phyloP scores from a whole-genome alignment of 2,797 vertebrate genomes.

The Masticophis lateralis region DNA sequence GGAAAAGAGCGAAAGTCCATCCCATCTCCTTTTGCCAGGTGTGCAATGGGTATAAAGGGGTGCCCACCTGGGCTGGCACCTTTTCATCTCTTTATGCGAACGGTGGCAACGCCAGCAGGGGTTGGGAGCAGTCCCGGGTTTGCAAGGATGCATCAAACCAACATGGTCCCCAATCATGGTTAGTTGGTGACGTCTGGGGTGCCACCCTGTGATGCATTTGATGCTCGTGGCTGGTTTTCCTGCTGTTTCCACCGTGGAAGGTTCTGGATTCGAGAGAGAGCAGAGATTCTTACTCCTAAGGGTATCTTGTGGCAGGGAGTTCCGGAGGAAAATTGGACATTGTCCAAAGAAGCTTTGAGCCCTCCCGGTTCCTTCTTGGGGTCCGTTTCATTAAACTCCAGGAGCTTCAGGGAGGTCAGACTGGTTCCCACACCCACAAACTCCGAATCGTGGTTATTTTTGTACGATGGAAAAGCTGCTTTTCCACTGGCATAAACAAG shows the following conservation, averaged over 20 bases:
- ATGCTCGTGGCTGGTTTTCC: rapidly evolving
- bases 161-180: neutral
- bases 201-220: rapidly evolving
- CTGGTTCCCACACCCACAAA: neutral
- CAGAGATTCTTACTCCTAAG: neutral
- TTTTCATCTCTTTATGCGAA: too few species aligned
- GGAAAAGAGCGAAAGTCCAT: too few species aligned
- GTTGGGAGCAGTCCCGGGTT: neutral
- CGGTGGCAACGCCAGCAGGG: neutral
- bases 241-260: neutral
- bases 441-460: neutral
- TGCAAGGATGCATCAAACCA: neutral
- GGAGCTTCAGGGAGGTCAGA: neutral
- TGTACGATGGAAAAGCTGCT: neutral
- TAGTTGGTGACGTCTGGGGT: neutral
- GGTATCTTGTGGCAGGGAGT: neutral
- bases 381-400: neutral
- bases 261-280: neutral
- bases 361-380: neutral
- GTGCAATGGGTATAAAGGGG: neutral
- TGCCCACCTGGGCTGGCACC: neutral
- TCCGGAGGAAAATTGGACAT: neutral
- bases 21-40: rapidly evolving
- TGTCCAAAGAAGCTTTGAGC: neutral
- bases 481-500: neutral